Evolutionary conservation across 2,113 vertebrate species (phyloP).

Genomic region (Pyxicephalus adspersus): DNA sequence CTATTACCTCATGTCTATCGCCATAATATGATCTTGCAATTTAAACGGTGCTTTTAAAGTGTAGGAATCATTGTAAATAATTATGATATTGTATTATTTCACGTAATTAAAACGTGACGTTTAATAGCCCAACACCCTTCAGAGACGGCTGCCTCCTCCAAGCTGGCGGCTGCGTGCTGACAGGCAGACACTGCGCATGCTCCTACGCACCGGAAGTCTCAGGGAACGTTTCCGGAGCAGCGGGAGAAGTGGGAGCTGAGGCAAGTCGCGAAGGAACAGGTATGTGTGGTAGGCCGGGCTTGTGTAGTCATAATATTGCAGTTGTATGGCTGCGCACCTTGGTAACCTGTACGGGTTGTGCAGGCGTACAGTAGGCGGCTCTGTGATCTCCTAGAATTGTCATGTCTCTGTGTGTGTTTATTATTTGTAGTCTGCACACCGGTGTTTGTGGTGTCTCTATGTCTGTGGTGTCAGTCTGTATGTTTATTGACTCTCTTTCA

Average conservation of each 20-base stretch:
- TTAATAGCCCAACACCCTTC: too few species aligned
- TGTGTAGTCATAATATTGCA: not conserved
- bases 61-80: too few species aligned
- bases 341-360: not conserved
- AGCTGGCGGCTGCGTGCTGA: not conserved
- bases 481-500: too few species aligned
- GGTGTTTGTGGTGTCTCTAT: too few species aligned
- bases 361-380: conserved; percentile 5
- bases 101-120: too few species aligned
- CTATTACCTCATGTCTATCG: too few species aligned
- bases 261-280: conserved; percentile 35
- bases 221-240: conserved; percentile 35
- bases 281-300: not conserved
- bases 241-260: conserved; percentile 36
- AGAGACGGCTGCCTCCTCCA: conserved; percentile 3
- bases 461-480: too few species aligned
- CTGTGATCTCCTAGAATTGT: not conserved
- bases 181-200: not conserved
- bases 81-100: too few species aligned
- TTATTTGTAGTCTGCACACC: not conserved
- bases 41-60: too few species aligned
- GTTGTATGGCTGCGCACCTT: not conserved
- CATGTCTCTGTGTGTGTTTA: not conserved
- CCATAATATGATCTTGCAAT: too few species aligned
- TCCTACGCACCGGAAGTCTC: not conserved